Evolutionary conservation across 1,140 invertebrate genomes (phyloP), one percentile per base, ranked within the genome.

Genomic region (Listronotus bonariensis): DNA sequence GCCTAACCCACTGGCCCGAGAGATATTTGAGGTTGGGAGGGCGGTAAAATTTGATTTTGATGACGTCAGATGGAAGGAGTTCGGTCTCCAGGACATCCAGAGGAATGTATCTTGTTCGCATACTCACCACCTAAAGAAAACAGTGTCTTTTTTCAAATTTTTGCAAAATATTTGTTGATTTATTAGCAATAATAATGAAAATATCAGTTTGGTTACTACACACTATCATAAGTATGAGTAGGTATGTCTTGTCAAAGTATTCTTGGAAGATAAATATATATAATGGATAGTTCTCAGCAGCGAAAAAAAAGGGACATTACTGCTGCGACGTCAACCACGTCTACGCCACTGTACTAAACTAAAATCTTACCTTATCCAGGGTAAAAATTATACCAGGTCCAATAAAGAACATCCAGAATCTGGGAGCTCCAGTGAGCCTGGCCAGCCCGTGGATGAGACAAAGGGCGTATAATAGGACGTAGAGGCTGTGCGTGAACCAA

Each of bases 11-110:
- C 73, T 91, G 89, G 8, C 89, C 89, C 36, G 95, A 97, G 10
- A 97, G 83, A 80, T 98, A 99, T 79, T 97, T 97, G 68, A 99
- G 89, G 79, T 97, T 97, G 0, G 95, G 93, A 6, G 97, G 97
- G 31, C 97, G 85, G 73, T 95, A 95, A 76, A 94, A 95, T 75
- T 93, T 93, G 10, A 95, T 89, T 80, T 94, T 95, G 67, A 95
- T 92, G 0, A 96, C 93, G 75, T 95, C 97, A 18, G 97, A 99
- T 9, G 97, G 97, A 41, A 99, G 78, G 15, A 98, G 82, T 78
- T 97, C 96, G 0, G 97, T 98, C 79, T 96, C 93, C 12, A 98
- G 87, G 9, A 99, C 95, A 76, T 96, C 93, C 58, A 99, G 78
- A 3, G 96, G 92, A 84, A 98, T 92, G 72, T 94, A 96, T 80